phyloP scores from a whole-genome alignment of 2,113 vertebrate species.

The Tichodroma muraria region DNA sequence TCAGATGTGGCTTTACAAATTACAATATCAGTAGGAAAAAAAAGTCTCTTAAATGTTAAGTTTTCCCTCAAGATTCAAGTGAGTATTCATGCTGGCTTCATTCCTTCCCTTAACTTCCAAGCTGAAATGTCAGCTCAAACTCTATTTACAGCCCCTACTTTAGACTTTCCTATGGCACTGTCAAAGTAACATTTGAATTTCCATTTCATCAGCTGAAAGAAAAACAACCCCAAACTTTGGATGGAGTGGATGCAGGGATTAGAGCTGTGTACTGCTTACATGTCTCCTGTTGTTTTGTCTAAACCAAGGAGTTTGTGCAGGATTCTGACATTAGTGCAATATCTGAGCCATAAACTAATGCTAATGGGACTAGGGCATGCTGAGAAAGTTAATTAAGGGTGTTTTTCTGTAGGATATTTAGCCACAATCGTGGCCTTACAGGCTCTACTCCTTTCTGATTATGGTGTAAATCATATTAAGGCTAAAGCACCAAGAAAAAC shows the following conservation, averaged over 20 bases:
- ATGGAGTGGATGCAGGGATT: background rate
- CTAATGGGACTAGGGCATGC: background rate
- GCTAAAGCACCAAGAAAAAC: background rate
- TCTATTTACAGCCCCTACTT: slow-evolving; percentile 51
- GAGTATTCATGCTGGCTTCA: slow-evolving; percentile 28
- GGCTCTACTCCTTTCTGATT: background rate
- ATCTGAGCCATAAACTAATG: background rate
- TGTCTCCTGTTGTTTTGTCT: background rate
- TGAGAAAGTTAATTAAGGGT: background rate
- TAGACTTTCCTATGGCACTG: slow-evolving; percentile 19
- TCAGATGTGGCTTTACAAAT: slow-evolving; percentile 43
- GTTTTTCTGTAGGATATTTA: background rate
- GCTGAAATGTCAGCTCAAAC: slow-evolving; percentile 50
- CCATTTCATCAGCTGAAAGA: slow-evolving; percentile 21
- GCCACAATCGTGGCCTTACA: background rate
- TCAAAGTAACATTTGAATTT: slow-evolving; percentile 27
- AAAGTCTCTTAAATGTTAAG: slow-evolving; percentile 25
- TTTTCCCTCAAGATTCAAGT: slow-evolving; percentile 44
- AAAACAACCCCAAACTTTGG: slow-evolving; percentile 3
- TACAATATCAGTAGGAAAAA: slow-evolving; percentile 23
- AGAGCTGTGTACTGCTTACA: background rate
- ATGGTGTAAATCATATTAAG: background rate
- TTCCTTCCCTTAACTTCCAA: slow-evolving; percentile 36
- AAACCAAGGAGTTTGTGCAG: background rate
- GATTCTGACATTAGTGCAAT: background rate